Evolutionary conservation across 2,113 vertebrate species (phyloP).

Genomic region (Callopanchax toddi): DNA sequence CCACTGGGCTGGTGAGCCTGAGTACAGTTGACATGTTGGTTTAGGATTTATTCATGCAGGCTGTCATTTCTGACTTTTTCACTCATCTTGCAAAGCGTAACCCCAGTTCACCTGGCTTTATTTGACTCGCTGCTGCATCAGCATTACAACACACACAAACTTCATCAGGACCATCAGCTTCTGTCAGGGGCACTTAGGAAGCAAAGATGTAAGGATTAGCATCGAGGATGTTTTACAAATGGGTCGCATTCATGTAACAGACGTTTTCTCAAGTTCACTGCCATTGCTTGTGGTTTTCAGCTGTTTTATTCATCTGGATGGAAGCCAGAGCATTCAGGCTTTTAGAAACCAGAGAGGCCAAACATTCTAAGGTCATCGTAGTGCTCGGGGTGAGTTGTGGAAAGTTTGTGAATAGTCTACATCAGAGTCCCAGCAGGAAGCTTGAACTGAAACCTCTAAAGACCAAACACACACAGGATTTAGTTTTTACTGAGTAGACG

Average conservation of each 20-base stretch:
- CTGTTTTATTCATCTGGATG: constrained; percentile 21
- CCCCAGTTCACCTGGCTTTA: constrained; percentile 36
- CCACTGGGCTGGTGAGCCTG: constrained; percentile 49
- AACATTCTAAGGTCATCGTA: constrained; percentile 35
- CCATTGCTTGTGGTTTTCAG: constrained; percentile 33
- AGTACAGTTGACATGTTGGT: constrained; percentile 62
- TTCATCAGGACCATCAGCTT: neutral
- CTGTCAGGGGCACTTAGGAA: neutral
- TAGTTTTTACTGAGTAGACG: too few relatives aligned
- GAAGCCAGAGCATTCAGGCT: constrained; percentile 24
- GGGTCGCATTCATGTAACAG: constrained; percentile 14
- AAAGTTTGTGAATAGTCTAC: constrained; percentile 41
- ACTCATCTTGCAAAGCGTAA: constrained; percentile 13
- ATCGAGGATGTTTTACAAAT: constrained; percentile 8
- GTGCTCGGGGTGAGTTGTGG: constrained; percentile 37
- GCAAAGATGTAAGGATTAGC: neutral
- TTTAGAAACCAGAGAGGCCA: constrained; percentile 32
- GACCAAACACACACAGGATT: neutral
- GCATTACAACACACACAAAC: neutral
- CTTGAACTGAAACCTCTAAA: constrained; percentile 12
- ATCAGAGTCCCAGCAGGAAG: constrained; percentile 25
- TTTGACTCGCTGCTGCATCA: neutral
- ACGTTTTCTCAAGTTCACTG: constrained; percentile 41
- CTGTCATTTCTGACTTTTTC: constrained; percentile 32
- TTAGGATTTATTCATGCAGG: constrained; percentile 54